Evolutionary conservation across 2,888 invertebrate genomes (phyloP).

Genomic region (Mythimna pallens): DNA sequence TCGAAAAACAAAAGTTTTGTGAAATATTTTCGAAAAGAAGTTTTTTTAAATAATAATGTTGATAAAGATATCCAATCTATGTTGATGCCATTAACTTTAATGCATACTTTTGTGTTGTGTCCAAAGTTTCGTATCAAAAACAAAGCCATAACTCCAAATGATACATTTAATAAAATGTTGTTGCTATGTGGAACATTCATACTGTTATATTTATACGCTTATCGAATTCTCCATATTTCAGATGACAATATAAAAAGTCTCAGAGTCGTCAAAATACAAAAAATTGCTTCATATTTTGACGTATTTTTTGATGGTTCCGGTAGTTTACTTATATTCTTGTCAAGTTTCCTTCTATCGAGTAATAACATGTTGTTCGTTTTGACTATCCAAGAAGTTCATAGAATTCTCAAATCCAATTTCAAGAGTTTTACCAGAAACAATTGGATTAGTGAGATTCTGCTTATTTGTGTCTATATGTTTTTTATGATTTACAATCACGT

Average conservation of each 20-base stretch:
- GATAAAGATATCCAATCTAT: neutral
- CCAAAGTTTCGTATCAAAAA: neutral
- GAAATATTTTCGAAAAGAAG: neutral
- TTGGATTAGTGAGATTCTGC: conserved; percentile 10
- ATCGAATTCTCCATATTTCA: neutral
- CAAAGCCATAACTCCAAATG: neutral
- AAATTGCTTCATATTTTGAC: neutral
- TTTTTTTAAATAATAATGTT: neutral
- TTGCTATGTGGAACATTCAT: neutral
- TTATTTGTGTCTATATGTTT: neutral
- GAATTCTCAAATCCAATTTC: neutral
- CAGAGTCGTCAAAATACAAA: neutral
- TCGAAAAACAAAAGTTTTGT: neutral
- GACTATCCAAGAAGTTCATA: conserved; percentile 17
- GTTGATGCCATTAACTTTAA: neutral
- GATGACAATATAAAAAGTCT: neutral
- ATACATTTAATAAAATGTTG: neutral
- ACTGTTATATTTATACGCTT: neutral
- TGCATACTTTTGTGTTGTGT: neutral
- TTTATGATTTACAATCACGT: neutral
- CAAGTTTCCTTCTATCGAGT: neutral
- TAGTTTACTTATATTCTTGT: neutral
- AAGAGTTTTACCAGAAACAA: conserved; percentile 9
- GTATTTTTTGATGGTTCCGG: neutral
- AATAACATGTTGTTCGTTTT: conserved; percentile 3